Base-by-base conservation (phyloP, 2,113 vertebrate species). In the Chionis minor region DNA sequence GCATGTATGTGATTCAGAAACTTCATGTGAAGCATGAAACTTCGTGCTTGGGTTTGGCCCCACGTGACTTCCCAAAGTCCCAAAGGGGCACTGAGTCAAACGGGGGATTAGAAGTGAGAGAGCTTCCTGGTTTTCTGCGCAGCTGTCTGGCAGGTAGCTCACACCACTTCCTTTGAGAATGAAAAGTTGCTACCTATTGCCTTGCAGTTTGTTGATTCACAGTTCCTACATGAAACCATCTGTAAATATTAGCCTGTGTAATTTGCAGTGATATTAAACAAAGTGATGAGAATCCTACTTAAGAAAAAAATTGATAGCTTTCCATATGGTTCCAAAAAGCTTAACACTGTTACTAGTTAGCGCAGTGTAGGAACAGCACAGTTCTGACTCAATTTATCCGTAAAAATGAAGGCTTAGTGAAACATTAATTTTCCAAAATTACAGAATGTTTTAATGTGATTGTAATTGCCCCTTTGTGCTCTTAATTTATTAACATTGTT, bases 351-450 rank as follows among this genome's bases (percentile, higher is more conserved):
- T 92, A 47, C 51, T 78, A 42, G 78, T 91, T 81, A 97, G 75
- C 40, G 62, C 40, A 92, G 80, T 58, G 77, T 27, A 78, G 79
- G 84, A 97, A 33, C 47, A 86, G 86, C 92, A 88, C 81, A 62
- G 45, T 94, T 85, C 67, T 70, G 83, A 86, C 70, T 97, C 85
- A 83, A 82, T 97, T 97, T 97, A 78, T 86, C 70, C 1, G 12
- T 94, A 84, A 94, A 97, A 97, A 96, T 92, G 84, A 96, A 88
- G 90, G 66, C 82, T 95, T 69, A 67, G 87, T 86, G 86, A 97
- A 96, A 97, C 88, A 93, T 95, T 95, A 95, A 94, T 98, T 98
- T 97, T 95, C 95, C 88, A 91, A 95, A 97, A 96, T 96, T 96
- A 94, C 16, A 0, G 82, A 88, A 86, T 95, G 90, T 94, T 97